phyloP scores from a whole-genome alignment of 2,888 invertebrate species.

The Stenodera caucasica region DNA sequence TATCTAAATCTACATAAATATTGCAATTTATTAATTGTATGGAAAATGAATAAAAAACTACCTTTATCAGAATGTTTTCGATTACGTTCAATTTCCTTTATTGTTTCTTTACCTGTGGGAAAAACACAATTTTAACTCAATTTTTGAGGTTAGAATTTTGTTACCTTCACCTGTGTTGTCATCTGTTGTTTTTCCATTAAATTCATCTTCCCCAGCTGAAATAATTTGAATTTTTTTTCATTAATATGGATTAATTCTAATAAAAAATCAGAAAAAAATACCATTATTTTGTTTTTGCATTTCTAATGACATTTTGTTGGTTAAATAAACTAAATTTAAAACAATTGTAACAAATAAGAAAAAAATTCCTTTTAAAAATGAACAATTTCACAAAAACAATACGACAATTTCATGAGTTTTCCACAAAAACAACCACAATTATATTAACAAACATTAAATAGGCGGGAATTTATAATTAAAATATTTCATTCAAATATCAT shows the following conservation, averaged over 20 bases:
- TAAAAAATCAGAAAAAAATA: neutral
- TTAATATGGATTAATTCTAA: too few relatives aligned
- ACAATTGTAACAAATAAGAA: too few relatives aligned
- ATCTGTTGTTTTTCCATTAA: constrained; percentile 1
- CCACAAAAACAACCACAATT: neutral
- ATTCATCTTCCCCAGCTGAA: constrained; percentile 26
- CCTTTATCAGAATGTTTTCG: constrained; percentile 1
- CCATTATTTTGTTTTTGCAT: neutral
- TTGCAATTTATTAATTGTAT: too few relatives aligned
- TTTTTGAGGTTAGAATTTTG: neutral
- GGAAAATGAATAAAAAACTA: neutral
- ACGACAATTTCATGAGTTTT: neutral
- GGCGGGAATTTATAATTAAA: constrained; percentile 24
- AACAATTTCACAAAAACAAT: neutral
- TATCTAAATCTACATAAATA: too few relatives aligned
- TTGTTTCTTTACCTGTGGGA: neutral
- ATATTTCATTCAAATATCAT: too few relatives aligned
- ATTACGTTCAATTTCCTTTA: constrained; percentile 5
- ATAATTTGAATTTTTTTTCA: constrained; percentile 16
- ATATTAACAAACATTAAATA: neutral
- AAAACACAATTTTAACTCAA: neutral
- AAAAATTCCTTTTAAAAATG: too few relatives aligned
- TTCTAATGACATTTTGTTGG: neutral
- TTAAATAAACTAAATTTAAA: too few relatives aligned
- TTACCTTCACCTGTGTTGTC: neutral